phyloP scores from a whole-genome alignment of 2,888 invertebrate genomes.

The Hipparchia semele region DNA sequence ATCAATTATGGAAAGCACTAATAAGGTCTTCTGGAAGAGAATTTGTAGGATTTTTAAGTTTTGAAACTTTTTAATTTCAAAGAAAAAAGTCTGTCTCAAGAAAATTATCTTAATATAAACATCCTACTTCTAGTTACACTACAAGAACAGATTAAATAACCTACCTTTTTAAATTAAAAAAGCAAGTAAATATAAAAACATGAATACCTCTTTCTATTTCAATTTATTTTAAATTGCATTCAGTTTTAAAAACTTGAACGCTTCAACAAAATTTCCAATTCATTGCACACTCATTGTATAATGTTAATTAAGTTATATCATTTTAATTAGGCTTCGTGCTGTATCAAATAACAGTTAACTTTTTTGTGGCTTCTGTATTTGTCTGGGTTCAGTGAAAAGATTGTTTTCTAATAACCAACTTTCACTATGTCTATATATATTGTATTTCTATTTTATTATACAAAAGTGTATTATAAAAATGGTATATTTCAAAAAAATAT shows the following conservation, averaged over 20 bases:
- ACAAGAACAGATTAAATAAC: too few species aligned
- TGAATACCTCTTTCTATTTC: neutral
- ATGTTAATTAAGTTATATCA: conserved; percentile 21
- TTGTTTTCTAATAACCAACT: conserved; percentile 5
- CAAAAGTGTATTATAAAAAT: too few species aligned
- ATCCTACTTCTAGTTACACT: too few species aligned
- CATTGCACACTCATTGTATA: conserved; percentile 15
- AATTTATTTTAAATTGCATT: neutral
- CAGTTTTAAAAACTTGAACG: neutral
- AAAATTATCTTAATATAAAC: too few species aligned
- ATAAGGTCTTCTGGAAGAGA: too few species aligned
- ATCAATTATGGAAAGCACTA: too few species aligned
- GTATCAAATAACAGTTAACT: conserved; percentile 7
- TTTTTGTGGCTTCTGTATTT: conserved; percentile 8
- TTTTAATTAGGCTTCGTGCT: conserved; percentile 14
- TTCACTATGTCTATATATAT: neutral
- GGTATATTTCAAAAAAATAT: too few species aligned
- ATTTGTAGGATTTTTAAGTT: too few species aligned
- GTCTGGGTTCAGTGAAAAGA: neutral
- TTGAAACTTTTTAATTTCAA: too few species aligned
- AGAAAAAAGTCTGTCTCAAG: too few species aligned
- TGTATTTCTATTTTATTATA: neutral
- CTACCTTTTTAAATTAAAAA: too few species aligned
- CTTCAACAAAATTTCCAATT: conserved; percentile 15
- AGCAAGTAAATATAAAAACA: too few species aligned